Evolutionary conservation across 2,113 vertebrate genomes (phyloP).

Genomic region (Ondatra zibethicus): DNA sequence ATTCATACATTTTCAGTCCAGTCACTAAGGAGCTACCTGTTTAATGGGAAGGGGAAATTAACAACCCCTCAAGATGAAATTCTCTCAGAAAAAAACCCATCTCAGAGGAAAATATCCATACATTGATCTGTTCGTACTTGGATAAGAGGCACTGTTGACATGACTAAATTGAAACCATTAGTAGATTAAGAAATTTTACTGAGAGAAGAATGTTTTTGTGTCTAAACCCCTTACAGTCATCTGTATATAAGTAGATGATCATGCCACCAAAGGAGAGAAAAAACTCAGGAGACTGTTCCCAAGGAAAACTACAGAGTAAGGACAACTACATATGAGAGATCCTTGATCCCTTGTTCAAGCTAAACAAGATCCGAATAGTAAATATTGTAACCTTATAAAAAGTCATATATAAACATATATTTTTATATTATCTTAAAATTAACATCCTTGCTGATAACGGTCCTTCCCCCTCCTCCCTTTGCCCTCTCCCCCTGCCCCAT

Average conservation of each 20-base stretch:
- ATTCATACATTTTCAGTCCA: background rate
- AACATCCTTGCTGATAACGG: background rate
- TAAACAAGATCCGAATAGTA: background rate
- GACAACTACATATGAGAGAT: background rate
- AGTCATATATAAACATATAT: too few species aligned
- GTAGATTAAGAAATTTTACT: background rate
- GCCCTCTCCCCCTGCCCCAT: too few species aligned
- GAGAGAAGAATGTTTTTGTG: background rate
- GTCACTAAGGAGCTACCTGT: background rate
- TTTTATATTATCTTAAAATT: background rate
- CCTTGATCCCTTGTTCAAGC: too few species aligned
- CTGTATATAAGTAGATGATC: too few species aligned
- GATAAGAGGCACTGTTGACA: background rate
- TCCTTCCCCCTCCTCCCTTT: too few species aligned
- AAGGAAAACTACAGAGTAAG: background rate
- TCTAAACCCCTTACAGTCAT: too few species aligned
- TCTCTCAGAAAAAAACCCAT: background rate
- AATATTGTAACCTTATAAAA: background rate
- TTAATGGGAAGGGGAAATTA: background rate
- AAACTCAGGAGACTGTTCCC: background rate
- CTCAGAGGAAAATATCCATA: background rate
- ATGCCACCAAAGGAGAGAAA: rapidly evolving
- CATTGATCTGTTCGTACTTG: background rate
- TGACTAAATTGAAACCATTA: background rate
- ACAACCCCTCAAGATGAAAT: background rate